A percentile compares a stretch with the other conserved stretches of the same genome.
These are phyloP conservation scores for Kryphioiulus occultus DNA, from an alignment of 2,888 invertebrate genomes.

Conservation along the genomic window DNA sequence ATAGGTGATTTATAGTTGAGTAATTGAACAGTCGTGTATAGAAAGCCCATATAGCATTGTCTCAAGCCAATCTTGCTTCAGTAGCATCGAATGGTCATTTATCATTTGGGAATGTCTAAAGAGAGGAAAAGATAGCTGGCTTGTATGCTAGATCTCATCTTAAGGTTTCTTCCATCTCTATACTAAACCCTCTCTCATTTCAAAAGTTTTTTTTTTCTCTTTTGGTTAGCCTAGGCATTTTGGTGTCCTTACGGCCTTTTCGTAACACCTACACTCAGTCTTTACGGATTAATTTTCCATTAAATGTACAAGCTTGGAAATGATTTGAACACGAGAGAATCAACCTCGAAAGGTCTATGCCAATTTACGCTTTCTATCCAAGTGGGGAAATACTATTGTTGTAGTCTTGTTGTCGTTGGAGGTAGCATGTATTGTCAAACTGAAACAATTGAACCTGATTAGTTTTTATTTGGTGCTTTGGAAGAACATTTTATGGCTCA, in stretches of 20 bases:
- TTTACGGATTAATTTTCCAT: slow-evolving; percentile 32
- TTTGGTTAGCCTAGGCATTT: background rate
- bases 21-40: slow-evolving; percentile 35
- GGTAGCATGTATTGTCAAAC: background rate
- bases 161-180: background rate
- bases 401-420: background rate
- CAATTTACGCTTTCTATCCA: background rate
- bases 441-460: slow-evolving; percentile 21
- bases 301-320: slow-evolving; percentile 10
- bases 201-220: background rate
- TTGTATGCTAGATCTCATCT: slow-evolving; percentile 8
- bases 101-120: slow-evolving; percentile 29
- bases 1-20: slow-evolving; percentile 31
- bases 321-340: slow-evolving; percentile 25
- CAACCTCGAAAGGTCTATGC: background rate
- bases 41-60: slow-evolving; percentile 36
- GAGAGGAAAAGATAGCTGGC: slow-evolving; percentile 24
- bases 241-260: background rate
- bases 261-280: background rate
- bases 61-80: slow-evolving; percentile 27
- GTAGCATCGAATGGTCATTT: slow-evolving; percentile 39
- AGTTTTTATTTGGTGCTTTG: background rate
- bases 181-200: slow-evolving; percentile 14
- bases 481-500: background rate
- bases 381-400: background rate